Conservation (phyloP, 2,113 vertebrate species). For the Athene cunicularia region DNA sequence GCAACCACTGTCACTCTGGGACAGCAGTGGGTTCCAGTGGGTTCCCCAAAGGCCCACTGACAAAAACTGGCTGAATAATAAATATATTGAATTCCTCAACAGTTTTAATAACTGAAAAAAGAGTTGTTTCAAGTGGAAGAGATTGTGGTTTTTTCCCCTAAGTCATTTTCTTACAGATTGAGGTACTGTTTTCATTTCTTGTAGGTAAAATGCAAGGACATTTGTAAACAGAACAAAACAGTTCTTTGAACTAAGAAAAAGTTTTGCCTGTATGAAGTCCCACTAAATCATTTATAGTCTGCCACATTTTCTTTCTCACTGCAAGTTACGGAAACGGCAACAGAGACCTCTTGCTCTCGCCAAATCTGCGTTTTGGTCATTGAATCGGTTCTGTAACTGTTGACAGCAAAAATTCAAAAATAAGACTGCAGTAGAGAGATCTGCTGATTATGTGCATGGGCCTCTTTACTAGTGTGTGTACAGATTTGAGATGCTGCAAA, state of each 20-base stretch:
- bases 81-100: neutral
- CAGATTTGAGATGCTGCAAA: neutral
- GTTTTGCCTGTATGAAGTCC: neutral
- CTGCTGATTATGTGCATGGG: neutral
- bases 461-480: neutral
- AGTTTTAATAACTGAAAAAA: neutral
- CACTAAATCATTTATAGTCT: neutral
- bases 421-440: neutral
- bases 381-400: neutral
- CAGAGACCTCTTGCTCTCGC: neutral
- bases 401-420: neutral
- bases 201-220: neutral
- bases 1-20: neutral
- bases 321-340: neutral
- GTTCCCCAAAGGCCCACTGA: neutral
- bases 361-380: neutral
- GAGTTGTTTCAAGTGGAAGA: neutral
- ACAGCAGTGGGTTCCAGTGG: neutral
- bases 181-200: neutral
- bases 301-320: neutral
- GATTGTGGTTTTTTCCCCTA: neutral
- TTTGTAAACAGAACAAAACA: neutral
- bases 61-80: neutral
- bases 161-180: neutral
- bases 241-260: neutral